Base-by-base conservation (phyloP, 1,140 invertebrate genomes). In the Atta texana region DNA sequence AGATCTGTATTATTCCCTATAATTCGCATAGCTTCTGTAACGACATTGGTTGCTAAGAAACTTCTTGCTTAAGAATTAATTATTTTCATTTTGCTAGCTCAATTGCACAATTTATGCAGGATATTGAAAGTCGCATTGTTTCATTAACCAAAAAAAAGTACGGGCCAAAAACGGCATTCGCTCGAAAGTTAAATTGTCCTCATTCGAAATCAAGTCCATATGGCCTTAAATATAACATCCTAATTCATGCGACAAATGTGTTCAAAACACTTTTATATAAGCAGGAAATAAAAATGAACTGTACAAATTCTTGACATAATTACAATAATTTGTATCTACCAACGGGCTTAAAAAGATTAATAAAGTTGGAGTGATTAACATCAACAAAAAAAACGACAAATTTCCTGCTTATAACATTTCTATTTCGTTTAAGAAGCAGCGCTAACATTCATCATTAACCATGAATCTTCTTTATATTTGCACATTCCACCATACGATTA, bases 151-250 rank as follows among this genome's bases (percentile, higher is more conserved):
- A 51, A 51, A n/a, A 28, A 66, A 72, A 16, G 4, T 78, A 66
- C 18, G 24, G 18, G 24, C 44, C 39, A 10, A 18, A 69, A 59
- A 72, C 7, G 66, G 49, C 18, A n/a, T 82, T 59, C 6, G 14
- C 34, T 55, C 39, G 39, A 82, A 72, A 39, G 39, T 49, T 34
- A 6, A 1, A 57, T 72, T 49, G 49, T 16, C 16, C 12, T 61
- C 39, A 39, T 34, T 24, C 44, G 7, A 78, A 31, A 31, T 39
- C n/a, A n/a, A 72, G 34, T 49, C 53, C 39, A 44, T 34, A 84
- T 51, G 80, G 80, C 68, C 80, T 84, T 84, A 75, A 84, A 51
- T n/a, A 61, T 28, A 74, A 61, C 39, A 74, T 82, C 16, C 24
- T 18, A 44, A 24, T 21, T 84, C 28, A 24, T 24, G 55, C 68